Percentiles rank a stretch among this genome's conserved stretches.
Conservation (phyloP, 2,113 vertebrate species). For the Stictonetta naevosa region DNA sequence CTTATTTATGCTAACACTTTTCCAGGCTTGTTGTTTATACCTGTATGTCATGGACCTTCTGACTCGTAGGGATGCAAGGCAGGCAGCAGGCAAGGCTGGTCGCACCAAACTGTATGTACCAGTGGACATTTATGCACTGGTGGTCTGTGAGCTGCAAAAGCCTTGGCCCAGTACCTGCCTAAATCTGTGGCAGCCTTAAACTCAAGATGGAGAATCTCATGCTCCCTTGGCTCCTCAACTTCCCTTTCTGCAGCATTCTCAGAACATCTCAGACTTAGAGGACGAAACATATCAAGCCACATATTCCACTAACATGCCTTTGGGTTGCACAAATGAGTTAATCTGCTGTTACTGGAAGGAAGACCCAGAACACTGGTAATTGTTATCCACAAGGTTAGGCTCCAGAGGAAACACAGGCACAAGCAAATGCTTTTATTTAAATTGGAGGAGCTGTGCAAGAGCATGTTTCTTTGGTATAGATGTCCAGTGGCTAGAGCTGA, state of each 20-base stretch:
- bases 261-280: not conserved
- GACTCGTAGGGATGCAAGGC: not conserved
- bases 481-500: not conserved
- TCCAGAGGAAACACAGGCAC: not conserved
- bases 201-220: not conserved
- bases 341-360: not conserved
- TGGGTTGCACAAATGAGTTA: not conserved
- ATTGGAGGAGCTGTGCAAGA: not conserved
- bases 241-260: not conserved
- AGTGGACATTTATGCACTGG: not conserved
- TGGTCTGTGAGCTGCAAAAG: not conserved
- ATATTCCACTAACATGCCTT: not conserved
- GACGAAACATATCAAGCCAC: not conserved
- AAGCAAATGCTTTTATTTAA: not conserved
- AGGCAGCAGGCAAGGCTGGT: not conserved
- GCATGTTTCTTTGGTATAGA: not conserved
- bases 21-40: not conserved
- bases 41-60: not conserved
- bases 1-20: not conserved
- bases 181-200: not conserved
- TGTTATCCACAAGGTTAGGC: not conserved
- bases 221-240: not conserved
- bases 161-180: not conserved
- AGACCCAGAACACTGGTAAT: not conserved
- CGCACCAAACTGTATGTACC: fast-evolving